phyloP scores from a whole-genome alignment of 2,797 vertebrate species.

The Myotis pilosus region DNA sequence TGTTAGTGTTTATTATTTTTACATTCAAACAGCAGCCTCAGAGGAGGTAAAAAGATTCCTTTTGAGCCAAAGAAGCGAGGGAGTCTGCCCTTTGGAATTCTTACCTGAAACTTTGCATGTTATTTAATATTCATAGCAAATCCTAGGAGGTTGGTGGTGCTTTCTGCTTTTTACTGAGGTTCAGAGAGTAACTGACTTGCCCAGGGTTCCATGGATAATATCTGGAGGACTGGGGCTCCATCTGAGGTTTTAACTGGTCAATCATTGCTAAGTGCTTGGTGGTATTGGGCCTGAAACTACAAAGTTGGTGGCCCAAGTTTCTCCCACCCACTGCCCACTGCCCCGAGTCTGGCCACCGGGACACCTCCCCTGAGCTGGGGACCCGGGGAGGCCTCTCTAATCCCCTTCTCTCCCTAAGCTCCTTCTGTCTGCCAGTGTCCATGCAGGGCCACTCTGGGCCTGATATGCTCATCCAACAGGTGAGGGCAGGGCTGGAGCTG shows the following conservation, averaged over 20 bases:
- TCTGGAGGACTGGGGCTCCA: background rate
- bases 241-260: constrained; percentile 41
- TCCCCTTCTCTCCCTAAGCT: constrained; percentile 72
- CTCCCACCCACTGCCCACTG: background rate
- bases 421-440: constrained; percentile 44
- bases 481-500: background rate
- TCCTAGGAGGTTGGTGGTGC: background rate
- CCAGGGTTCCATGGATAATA: background rate
- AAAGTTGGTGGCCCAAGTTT: background rate
- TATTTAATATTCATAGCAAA: constrained; percentile 32
- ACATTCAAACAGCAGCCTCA: background rate
- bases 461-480: background rate
- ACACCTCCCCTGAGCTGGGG: background rate
- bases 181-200: constrained; percentile 2
- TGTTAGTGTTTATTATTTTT: constrained; percentile 5
- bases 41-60: constrained; percentile 14
- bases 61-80: background rate
- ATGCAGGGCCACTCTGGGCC: background rate
- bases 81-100: background rate
- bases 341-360: background rate
- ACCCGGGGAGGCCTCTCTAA: constrained; percentile 62
- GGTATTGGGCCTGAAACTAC: background rate
- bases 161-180: background rate
- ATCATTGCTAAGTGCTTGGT: background rate
- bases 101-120: background rate